Base-by-base conservation (phyloP, 2,113 vertebrate species). In the Thunnus maccoyii region DNA sequence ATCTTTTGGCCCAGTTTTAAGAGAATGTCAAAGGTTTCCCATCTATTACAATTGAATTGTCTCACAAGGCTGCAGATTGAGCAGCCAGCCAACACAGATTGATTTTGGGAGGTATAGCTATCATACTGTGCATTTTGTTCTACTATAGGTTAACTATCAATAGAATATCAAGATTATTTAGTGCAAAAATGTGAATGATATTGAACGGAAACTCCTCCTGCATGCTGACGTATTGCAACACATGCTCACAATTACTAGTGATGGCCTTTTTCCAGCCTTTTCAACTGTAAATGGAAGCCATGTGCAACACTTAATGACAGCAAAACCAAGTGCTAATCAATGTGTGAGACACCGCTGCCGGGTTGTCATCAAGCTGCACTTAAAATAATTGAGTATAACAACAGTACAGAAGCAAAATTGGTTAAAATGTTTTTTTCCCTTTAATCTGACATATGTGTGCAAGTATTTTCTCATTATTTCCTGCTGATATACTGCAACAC, bases 251-350 rank as follows among this genome's bases (percentile, higher is more conserved):
- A 61, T 82, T 17, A 67, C 73, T n/a, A 52, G 54, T 30, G n/a
- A 60, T 65, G 56, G 15, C 46, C 8, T 70, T 71, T 74, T 61
- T 27, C n/a, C 46, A 0, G 3, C 25, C 58, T 67, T 70, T 83
- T 50, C 82, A 78, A 76, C 52, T 71, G 30, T 69, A 76, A 85
- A 63, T 77, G 18, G 56, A 27, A 77, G 27, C 36, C 54, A 52
- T 60, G 77, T 32, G 60, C 58, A 64, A 80, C 50, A 71, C 44
- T 71, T 87, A 80, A 89, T 78, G 68, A 52, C 52, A 48, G 17
- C 16, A 20, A 65, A 80, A 22, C 54, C 18, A 73, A 80, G 44
- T 71, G 36, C 70, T 78, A 68, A 82, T 86, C 66, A 69, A 41
- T 66, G 71, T 61, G 47, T 72, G 25, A 64, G 57, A 47, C 7